Evolutionary conservation across 2,888 invertebrate genomes (phyloP), one percentile per base, ranked within the genome.

Genomic region (Standfussiana lucernea): DNA sequence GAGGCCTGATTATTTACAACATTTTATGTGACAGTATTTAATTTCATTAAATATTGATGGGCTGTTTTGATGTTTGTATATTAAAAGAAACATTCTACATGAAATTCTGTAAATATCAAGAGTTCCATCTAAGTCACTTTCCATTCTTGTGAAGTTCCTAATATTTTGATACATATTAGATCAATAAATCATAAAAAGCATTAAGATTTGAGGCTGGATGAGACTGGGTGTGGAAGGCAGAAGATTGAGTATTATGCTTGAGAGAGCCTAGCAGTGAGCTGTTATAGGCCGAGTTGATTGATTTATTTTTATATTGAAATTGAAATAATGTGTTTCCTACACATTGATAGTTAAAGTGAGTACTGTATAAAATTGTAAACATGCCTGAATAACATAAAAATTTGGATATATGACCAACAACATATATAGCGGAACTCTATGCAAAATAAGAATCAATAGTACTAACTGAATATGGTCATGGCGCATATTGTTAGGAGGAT

Each of bases 1-100:
- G 18, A 62, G 21, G 56, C 35, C 15, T 37, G 47, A 24, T 45
- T 47, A 69, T 40, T 72, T 61, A 61, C n/a, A 77, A 56, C n/a
- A 67, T 35, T 70, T 45, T 2, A 1, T 7, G 32, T 65, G 42
- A 3, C n/a, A 47, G 32, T 40, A 64, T 56, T 69, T 10, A 24
- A 42, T 64, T 45, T 18, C 0, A 35, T 56, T n/a, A n/a, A n/a
- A 42, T 42, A 32, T 1, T 24, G 32, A 32, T 24, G 5, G 35
- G 18, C 6, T 35, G 32, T 42, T 66, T 50, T 47, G 8, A 8
- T 15, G 6, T n/a, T 3, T 62, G 24, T 53, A 50, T 24, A 37
- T 28, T 40, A 32, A 21, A 40, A 53, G 15, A 37, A 74, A 35
- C 5, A 18, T 37, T 53, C 7, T 37, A 24, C 13, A 59, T 40